These are phyloP conservation scores for Drosophila yakuba DNA, from an alignment of 1,140 invertebrate species.

Conservation along the genomic window DNA sequence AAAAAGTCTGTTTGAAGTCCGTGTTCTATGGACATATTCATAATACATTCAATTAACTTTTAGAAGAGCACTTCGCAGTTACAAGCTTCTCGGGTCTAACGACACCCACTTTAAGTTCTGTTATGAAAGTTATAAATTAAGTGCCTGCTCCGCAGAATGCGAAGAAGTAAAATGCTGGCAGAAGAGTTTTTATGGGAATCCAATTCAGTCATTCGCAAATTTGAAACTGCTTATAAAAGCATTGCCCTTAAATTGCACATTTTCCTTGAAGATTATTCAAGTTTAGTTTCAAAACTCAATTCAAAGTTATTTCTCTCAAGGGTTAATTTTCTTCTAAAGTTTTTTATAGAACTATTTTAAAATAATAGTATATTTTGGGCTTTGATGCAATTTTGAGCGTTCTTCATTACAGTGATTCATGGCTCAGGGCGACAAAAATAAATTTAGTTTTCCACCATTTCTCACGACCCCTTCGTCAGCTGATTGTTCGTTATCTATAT, in stretches of 20 bases:
- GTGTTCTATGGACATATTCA: conserved; percentile 3
- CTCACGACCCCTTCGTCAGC: conserved; percentile 14
- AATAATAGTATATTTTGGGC: too few species aligned
- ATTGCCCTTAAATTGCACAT: background rate
- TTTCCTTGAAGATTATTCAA: conserved; percentile 4
- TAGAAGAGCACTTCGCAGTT: conserved; percentile 20
- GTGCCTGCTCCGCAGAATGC: background rate
- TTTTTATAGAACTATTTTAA: too few species aligned
- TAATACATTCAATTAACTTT: conserved; percentile 37
- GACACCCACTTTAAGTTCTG: conserved; percentile 14
- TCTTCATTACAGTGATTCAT: too few species aligned
- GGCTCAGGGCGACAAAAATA: background rate
- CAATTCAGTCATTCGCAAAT: conserved; percentile 13
- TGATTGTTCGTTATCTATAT: conserved; percentile 15
- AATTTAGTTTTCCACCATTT: background rate
- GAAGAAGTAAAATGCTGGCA: conserved; percentile 3
- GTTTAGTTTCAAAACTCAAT: conserved; percentile 2
- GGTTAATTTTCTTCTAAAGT: background rate
- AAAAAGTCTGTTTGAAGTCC: background rate
- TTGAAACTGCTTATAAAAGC: background rate
- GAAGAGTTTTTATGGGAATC: conserved; percentile 12
- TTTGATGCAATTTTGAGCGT: too few species aligned
- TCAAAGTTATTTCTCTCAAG: background rate
- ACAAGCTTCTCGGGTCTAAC: conserved; percentile 22
- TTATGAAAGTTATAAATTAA: conserved; percentile 25